Base-by-base conservation (phyloP, 2,888 invertebrate genomes). In the Drosophila kambysellisi region DNA sequence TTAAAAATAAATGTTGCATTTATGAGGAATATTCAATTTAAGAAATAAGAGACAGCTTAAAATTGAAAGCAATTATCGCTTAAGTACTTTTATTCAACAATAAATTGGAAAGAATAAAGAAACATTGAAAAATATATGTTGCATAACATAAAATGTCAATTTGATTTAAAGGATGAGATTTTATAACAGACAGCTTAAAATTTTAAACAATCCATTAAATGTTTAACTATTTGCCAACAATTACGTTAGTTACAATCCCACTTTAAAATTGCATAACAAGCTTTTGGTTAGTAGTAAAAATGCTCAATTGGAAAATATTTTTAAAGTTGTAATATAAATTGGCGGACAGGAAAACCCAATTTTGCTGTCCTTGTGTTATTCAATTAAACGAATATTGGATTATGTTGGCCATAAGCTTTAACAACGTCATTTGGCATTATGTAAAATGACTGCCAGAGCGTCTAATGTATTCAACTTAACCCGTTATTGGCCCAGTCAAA, bases 401-500 rank as follows among this genome's bases (percentile, higher is more conserved):
- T 32, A 43, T 41, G 41, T 20, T 52, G 9, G 29, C 33, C 12
- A 33, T 41, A 17, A 43, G 33, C 37, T 1, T 39, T n/a, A 33
- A 46, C 48, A 39, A 30, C 35, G 29, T 32, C 3, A 20, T 56
- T 68, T 7, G 29, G 29, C 30, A 41, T 35, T 25, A 53, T 17
- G 11, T 52, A 12, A 56, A 29, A 46, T 39, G 29, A 20, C 35
- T 15, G 30, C 4, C 7, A 35, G 29, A 74, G n/a, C 33, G 46
- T n/a, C 4, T n/a, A 64, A 48, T 56, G 43, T 39, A 20, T 17
- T 25, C 32, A 33, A 30, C 64, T 56, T 64, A 43, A 74, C 29
- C 63, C 52, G 3, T 50, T 41, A 29, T 29, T 20, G 25, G 20
- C 29, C 15, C 51, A 50, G 3, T 32, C 32, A 29, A 58, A 35